Percentiles rank a stretch among this genome's conserved stretches.
These are phyloP conservation scores for Eilema sororculum DNA, from an alignment of 2,888 invertebrate species.

Conservation along the genomic window DNA sequence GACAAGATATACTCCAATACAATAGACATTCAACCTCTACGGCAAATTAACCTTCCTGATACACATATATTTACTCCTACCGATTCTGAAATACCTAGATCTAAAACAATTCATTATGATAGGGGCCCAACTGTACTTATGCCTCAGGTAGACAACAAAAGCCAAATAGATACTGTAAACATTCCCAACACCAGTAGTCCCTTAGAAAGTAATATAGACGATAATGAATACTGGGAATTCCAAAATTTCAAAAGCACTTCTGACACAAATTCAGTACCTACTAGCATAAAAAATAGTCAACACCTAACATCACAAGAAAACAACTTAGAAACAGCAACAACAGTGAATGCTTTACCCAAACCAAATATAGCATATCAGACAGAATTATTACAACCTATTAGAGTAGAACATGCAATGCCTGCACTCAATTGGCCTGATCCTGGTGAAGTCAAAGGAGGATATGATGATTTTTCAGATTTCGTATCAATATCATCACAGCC, in stretches of 20 bases:
- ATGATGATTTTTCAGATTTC: conserved; percentile 81
- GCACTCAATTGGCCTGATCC: conserved; percentile 85
- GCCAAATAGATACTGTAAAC: conserved; percentile 35
- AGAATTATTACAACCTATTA: conserved; percentile 79
- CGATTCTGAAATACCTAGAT: conserved; percentile 83
- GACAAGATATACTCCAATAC: conserved; percentile 77
- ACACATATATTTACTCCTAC: conserved; percentile 85
- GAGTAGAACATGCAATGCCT: conserved; percentile 75
- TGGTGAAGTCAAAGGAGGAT: conserved; percentile 80
- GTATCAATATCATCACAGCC: conserved; percentile 66
- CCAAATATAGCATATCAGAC: conserved; percentile 61
- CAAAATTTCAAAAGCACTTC: conserved; percentile 75
- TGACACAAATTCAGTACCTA: conserved; percentile 36
- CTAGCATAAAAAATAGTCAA: conserved; percentile 17
- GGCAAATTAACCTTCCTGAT: conserved; percentile 83
- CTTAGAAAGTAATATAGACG: conserved; percentile 55
- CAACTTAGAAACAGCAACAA: conserved; percentile 36
- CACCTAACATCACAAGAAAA: conserved; percentile 32
- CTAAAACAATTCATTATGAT: conserved; percentile 83
- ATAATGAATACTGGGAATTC: conserved; percentile 79
- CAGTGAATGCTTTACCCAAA: conserved; percentile 48
- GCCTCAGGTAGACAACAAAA: conserved; percentile 59
- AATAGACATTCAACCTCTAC: conserved; percentile 75
- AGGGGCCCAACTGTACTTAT: conserved; percentile 65
- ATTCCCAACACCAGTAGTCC: conserved; percentile 19